These are phyloP conservation scores for Chlamydotis undulata DNA, from an alignment of 2,113 vertebrate species.

Conservation along the genomic window DNA sequence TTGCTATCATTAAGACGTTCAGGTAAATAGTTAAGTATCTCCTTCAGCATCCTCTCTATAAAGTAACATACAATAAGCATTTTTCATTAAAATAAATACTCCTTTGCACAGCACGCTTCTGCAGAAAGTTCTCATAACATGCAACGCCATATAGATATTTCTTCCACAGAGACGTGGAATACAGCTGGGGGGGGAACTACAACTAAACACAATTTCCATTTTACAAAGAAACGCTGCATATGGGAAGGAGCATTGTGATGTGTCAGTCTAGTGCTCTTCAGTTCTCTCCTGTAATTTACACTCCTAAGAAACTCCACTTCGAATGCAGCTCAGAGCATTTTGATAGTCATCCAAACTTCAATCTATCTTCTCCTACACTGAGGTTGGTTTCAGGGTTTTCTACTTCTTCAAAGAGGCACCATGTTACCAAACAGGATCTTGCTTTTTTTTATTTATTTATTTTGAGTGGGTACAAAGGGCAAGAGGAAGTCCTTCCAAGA, in stretches of 20 bases:
- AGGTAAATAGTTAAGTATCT: not conserved
- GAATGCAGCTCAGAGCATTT: conserved; percentile 17
- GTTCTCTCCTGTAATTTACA: not conserved
- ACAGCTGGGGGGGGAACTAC: not conserved
- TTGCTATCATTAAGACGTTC: not conserved
- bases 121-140: not conserved
- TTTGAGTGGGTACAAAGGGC: not conserved
- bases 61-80: not conserved
- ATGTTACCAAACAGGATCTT: not conserved
- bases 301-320: not conserved
- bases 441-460: not conserved
- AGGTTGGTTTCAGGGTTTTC: conserved; percentile 21
- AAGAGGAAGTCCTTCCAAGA: not conserved
- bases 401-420: not conserved
- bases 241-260: not conserved
- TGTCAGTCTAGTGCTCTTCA: not conserved
- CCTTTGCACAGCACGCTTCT: not conserved
- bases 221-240: not conserved
- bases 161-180: not conserved
- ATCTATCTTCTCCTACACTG: not conserved
- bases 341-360: not conserved
- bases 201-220: not conserved
- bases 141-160: not conserved
- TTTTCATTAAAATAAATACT: not conserved
- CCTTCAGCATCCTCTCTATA: not conserved